Evolutionary conservation across 2,888 invertebrate species (phyloP).

Genomic region (Euplagia quadripunctaria): DNA sequence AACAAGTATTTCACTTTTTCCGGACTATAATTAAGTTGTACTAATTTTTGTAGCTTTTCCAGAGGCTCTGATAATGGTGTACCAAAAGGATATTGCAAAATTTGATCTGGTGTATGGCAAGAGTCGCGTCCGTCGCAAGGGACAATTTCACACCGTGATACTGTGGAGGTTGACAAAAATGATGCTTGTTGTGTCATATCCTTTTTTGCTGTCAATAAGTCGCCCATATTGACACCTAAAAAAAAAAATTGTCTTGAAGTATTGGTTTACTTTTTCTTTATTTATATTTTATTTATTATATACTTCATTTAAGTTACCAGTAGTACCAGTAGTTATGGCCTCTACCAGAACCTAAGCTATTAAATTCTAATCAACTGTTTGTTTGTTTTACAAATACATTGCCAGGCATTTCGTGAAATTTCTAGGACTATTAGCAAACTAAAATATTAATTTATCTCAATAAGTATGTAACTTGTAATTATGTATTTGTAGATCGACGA

Average conservation of each 20-base stretch:
- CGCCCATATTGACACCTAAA: background rate
- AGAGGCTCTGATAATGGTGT: background rate
- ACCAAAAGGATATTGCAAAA: background rate
- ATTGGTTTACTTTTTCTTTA: background rate
- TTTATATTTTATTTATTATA: background rate
- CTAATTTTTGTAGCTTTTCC: background rate
- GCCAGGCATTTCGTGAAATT: background rate
- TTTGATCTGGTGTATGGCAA: background rate
- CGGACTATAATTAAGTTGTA: conserved; percentile 9
- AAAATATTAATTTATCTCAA: no score
- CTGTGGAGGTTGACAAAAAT: background rate
- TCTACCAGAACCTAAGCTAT: background rate
- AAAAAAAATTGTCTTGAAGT: background rate
- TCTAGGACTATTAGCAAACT: no score
- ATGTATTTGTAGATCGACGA: no score
- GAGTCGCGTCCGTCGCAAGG: background rate
- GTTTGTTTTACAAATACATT: background rate
- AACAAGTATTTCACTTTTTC: conserved; percentile 18
- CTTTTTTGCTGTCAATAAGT: background rate
- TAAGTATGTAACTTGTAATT: no score
- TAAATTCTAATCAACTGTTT: background rate
- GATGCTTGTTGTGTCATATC: conserved; percentile 10
- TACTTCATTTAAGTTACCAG: background rate
- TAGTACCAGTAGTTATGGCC: background rate
- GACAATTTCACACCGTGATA: conserved; percentile 6